Evolutionary conservation across 2,888 invertebrate genomes (phyloP), one percentile per base, ranked within the genome.

Genomic region (Teleogryllus oceanicus): DNA sequence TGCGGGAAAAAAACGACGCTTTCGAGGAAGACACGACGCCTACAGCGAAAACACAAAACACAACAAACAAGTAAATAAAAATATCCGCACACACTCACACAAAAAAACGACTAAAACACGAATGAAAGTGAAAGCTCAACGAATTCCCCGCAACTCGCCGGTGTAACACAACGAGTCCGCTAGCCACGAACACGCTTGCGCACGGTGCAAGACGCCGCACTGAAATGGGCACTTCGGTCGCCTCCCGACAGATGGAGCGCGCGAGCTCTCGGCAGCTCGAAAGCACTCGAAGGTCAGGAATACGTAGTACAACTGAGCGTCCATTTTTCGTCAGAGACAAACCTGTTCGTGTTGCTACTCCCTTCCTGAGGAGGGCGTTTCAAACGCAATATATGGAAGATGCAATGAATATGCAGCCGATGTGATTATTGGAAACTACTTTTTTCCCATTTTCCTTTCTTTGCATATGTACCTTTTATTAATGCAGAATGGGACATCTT

Each of bases 181-280:
- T 18, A 62, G 62, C 8, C 62, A 13, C 62, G 62, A 62, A 62
- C 62, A 62, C 62, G 62, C 62, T 62, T 62, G 62, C 62, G 62
- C 62, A 62, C 62, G 62, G 62, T 62, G 62, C 62, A 62, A 62
- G 62, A 62, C 62, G 62, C 62, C 62, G 62, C 62, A 62, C 62
- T 62, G 62, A n/a, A 62, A 62, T 62, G 62, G 62, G 62, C 62
- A n/a, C 62, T 62, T 62, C 62, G 62, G 12, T 13, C 13, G 16
- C n/a, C 62, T 62, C 62, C 62, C 62, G 62, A 62, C 62, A 62
- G 62, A 62, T 62, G 62, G 62, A 13, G 62, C n/a, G 62, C 62
- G 62, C 62, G 62, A 62, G 37, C 37, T 37, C 37, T 37, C 37
- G 16, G 62, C 62, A 13, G 62, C 62, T 62, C 62, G 62, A 37